A percentile compares a stretch with the other conserved stretches of the same genome.
Conservation (phyloP, 2,113 vertebrate genomes). For the Synodontis membranacea region DNA sequence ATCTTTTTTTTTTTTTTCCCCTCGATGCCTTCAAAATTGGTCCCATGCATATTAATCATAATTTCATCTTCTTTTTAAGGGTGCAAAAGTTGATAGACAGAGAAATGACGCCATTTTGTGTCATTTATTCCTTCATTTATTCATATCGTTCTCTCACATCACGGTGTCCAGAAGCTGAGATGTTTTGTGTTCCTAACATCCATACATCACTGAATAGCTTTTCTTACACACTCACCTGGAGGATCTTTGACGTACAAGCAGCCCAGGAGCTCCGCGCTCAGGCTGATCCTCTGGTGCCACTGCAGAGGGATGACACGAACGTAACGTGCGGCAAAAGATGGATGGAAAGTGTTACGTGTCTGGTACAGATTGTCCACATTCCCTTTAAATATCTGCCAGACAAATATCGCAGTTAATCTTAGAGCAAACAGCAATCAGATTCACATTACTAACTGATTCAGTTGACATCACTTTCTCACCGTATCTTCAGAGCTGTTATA, state of each 20-base stretch:
- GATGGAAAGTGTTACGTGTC: slow-evolving; percentile 78
- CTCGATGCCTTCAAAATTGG: not conserved
- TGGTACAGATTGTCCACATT: slow-evolving; percentile 74
- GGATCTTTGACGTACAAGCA: slow-evolving; percentile 71
- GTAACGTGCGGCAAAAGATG: slow-evolving; percentile 75
- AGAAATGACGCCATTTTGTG: no score
- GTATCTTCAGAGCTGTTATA: slow-evolving; percentile 58
- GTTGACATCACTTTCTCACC: slow-evolving; percentile 18
- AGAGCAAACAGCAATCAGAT: not conserved
- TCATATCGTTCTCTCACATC: no score
- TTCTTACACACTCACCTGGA: slow-evolving; percentile 23
- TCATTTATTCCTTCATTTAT: no score
- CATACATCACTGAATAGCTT: not conserved
- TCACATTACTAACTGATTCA: not conserved
- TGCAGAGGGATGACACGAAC: slow-evolving; percentile 76
- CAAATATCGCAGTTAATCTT: not conserved
- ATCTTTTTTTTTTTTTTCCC: no score
- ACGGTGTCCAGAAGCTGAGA: not conserved
- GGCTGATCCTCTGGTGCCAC: slow-evolving; percentile 76
- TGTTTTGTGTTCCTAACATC: not conserved
- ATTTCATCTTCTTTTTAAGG: not conserved
- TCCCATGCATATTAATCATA: no score
- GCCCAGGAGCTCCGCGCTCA: slow-evolving; percentile 79
- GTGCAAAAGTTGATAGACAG: no score
- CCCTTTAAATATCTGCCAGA: slow-evolving; percentile 76